These are phyloP conservation scores for Oryzias celebensis DNA, from an alignment of 2,113 vertebrate genomes.

Conservation along the genomic window DNA sequence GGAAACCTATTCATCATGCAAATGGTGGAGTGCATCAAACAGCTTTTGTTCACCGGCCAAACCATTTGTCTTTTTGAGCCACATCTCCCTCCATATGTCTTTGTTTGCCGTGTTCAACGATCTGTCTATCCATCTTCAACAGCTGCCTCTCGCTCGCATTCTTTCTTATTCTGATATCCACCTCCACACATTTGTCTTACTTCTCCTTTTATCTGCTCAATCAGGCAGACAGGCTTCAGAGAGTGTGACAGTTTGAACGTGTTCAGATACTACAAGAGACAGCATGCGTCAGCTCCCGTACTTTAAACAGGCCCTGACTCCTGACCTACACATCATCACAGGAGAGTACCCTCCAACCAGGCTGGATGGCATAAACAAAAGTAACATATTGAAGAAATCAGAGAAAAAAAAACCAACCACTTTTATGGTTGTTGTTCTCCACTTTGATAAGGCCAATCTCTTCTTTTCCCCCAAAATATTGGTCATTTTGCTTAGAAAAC, in stretches of 20 bases:
- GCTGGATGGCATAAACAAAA: no score
- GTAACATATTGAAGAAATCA: no score
- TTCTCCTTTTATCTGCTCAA: constrained; percentile 28
- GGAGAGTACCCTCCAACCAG: no score
- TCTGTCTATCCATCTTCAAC: constrained; percentile 71
- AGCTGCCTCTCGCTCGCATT: constrained; percentile 23
- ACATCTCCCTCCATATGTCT: constrained; percentile 69
- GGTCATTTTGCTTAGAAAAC: no score
- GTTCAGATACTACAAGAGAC: constrained; percentile 30
- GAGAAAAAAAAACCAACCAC: no score
- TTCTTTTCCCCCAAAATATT: no score
- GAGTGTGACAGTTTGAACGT: constrained; percentile 35
- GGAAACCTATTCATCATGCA: constrained; percentile 55
- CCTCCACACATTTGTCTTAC: constrained; percentile 57
- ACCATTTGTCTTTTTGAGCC: constrained; percentile 47
- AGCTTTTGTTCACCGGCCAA: constrained; percentile 46
- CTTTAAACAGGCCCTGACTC: constrained; percentile 24
- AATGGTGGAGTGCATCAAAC: constrained; percentile 54
- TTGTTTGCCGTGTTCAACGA: constrained; percentile 67
- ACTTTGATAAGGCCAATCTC: no score
- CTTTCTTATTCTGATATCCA: constrained; percentile 54
- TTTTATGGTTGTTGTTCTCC: no score
- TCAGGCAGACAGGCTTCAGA: constrained; percentile 27
- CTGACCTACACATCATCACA: not conserved
- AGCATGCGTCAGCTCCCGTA: constrained; percentile 13